phyloP scores from a whole-genome alignment of 2,797 vertebrate species.

The Mormyrops boulengeri region DNA sequence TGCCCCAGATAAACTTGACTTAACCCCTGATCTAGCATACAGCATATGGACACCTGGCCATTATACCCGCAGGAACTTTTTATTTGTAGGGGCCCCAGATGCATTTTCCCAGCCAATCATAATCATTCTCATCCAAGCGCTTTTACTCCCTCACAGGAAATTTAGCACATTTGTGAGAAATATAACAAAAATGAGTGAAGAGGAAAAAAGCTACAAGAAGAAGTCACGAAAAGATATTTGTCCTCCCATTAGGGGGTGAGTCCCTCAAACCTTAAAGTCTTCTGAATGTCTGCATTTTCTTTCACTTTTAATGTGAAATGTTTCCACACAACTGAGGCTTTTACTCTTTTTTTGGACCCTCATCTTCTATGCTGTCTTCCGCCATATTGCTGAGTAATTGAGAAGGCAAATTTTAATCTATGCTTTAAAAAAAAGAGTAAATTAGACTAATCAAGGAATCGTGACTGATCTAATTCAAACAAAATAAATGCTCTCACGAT shows the following conservation, averaged over 20 bases:
- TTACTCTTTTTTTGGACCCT: not conserved
- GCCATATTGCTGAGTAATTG: not conserved
- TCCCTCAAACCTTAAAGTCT: not conserved
- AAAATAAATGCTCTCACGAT: not conserved
- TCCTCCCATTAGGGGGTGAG: not conserved
- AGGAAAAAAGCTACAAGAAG: not conserved
- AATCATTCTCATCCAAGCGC: not conserved
- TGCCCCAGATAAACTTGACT: not conserved
- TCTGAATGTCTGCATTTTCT: not conserved
- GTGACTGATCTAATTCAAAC: not conserved
- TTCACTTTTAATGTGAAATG: not conserved
- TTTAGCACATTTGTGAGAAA: not conserved
- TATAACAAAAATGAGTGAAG: not conserved
- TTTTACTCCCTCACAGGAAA: not conserved
- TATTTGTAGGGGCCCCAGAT: not conserved
- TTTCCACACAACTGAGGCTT: not conserved
- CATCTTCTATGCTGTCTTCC: not conserved
- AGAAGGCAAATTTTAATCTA: not conserved
- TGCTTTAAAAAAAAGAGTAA: not conserved
- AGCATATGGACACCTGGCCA: not conserved
- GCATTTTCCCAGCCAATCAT: not conserved
- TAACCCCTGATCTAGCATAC: not conserved
- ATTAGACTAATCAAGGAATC: not conserved
- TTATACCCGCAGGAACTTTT: not conserved
- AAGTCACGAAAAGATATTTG: not conserved